Conservation (phyloP, 2,797 vertebrate species). For the Centroberyx gerrardi region DNA sequence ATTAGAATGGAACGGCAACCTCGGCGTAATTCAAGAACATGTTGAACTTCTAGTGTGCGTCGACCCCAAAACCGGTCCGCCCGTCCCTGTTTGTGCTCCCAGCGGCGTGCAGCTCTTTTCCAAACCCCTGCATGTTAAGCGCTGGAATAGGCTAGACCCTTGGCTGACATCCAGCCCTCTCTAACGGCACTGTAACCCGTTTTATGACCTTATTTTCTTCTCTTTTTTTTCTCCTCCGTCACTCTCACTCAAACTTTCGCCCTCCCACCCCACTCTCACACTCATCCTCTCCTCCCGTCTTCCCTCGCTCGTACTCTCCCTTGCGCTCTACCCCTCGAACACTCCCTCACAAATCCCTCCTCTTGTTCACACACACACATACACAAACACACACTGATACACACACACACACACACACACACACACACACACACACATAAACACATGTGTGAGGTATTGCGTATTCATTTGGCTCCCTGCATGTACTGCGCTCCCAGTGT, state of each 20-base stretch:
- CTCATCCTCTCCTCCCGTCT: conserved; percentile 11
- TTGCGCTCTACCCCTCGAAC: neutral
- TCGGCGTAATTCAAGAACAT: no score
- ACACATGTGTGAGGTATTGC: neutral
- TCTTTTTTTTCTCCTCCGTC: conserved; percentile 4
- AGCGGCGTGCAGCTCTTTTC: neutral
- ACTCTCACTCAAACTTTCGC: conserved; percentile 1
- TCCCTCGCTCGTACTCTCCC: neutral
- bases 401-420: conserved; percentile 16
- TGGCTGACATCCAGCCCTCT: conserved; percentile 49
- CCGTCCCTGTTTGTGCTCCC: neutral
- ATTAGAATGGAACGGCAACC: no score
- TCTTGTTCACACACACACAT: neutral
- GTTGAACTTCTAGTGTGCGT: no score
- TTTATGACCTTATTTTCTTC: conserved; percentile 64
- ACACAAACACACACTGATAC: conserved; percentile 23
- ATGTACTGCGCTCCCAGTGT: conserved; percentile 61
- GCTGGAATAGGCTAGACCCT: conserved; percentile 38
- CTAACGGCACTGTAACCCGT: conserved; percentile 50
- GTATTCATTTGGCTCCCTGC: conserved; percentile 38
- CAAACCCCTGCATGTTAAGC: conserved; percentile 20
- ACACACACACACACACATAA: conserved; percentile 19
- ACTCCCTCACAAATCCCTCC: neutral
- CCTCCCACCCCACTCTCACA: neutral
- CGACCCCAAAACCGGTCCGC: no score